These are phyloP conservation scores for Trissolcus brochymenae DNA, from an alignment of 2,888 invertebrate genomes.

Conservation along the genomic window DNA sequence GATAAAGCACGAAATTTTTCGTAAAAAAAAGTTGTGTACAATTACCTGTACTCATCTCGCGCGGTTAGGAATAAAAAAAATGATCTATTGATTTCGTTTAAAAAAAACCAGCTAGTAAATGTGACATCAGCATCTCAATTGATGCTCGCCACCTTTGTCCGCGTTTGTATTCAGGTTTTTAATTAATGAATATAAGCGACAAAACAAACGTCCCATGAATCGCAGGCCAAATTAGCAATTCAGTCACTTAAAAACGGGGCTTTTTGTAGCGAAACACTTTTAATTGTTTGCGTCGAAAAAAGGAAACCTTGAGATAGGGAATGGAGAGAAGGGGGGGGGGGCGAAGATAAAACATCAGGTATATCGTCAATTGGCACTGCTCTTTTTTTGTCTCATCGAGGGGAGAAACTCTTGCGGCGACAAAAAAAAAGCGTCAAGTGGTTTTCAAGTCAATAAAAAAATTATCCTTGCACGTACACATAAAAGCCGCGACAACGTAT, in stretches of 20 bases:
- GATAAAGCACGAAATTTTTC: constrained; percentile 68
- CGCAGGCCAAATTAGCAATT: constrained; percentile 37
- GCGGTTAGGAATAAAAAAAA: no score
- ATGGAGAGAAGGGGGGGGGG: constrained; percentile 31
- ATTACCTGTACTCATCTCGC: no score
- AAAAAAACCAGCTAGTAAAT: no score
- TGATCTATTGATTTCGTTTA: no score
- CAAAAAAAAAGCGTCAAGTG: constrained; percentile 69
- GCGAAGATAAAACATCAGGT: constrained; percentile 51
- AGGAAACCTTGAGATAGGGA: constrained; percentile 27
- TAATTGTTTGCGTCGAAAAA: constrained; percentile 52
- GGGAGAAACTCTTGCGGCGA: constrained; percentile 59
- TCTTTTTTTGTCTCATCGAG: constrained; percentile 59
- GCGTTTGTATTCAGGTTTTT: no score
- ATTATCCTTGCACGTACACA: constrained; percentile 66
- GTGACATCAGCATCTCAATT: no score
- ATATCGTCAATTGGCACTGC: constrained; percentile 49
- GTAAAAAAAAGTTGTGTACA: no score
- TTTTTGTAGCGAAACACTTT: constrained; percentile 65
- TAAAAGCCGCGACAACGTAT: constrained; percentile 60
- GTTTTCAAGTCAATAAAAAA: constrained; percentile 74
- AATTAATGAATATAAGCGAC: no score
- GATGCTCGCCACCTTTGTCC: no score
- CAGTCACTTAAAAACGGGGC: constrained; percentile 63
- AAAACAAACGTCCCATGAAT: no score